Evolutionary conservation across 2,113 vertebrate genomes (phyloP), one percentile per base, ranked within the genome.

Genomic region (Peromyscus maniculatus): DNA sequence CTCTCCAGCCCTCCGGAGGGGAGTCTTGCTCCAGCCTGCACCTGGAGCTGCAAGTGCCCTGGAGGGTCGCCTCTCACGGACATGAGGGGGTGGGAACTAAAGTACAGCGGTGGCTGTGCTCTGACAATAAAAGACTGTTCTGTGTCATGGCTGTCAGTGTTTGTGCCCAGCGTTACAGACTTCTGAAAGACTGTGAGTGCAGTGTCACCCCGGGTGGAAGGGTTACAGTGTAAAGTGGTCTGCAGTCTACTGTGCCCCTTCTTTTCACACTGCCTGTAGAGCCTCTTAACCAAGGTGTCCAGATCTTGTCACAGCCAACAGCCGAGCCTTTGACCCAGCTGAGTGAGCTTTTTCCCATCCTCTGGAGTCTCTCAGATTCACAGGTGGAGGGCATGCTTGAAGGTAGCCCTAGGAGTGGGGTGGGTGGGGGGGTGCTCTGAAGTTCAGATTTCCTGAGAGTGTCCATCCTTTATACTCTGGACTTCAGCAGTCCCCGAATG

Each of bases 41-140:
- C 55, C 39, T 26, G 8, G 22, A 92, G 64, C 59, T 0, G 3
- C 0, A 11, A 4, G 4, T 69, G 72, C 26, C 59, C 77, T 19
- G 0, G 13, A 93, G 6, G 11, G 78, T 11, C 0, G 39, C 92
- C 71, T 87, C 33, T 75, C 59, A 26, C 24, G 22, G 52, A 90
- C 64, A 36, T 1, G 0, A 33, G 26, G 31, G 57, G 59, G 24
- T 49, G 46, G 39, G 64, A 46, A 26, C 67, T 36, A 6, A 33
- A 19, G 57, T 9, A 36, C 52, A 57, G 59, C 75, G 57, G 26
- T 28, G 82, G 46, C 86, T 80, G 17, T 91, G 69, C 84, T 94
- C 67, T 64, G 43, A 74, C 66, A 96, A 97, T 96, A 97, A 97
- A 96, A 36, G n/a, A 39, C 19, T 91, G 17, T 36, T 69, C 36